Evolutionary conservation across 2,888 invertebrate species (phyloP), one percentile per base, ranked within the genome.

Genomic region (Gastracanthus pulcherrimus): DNA sequence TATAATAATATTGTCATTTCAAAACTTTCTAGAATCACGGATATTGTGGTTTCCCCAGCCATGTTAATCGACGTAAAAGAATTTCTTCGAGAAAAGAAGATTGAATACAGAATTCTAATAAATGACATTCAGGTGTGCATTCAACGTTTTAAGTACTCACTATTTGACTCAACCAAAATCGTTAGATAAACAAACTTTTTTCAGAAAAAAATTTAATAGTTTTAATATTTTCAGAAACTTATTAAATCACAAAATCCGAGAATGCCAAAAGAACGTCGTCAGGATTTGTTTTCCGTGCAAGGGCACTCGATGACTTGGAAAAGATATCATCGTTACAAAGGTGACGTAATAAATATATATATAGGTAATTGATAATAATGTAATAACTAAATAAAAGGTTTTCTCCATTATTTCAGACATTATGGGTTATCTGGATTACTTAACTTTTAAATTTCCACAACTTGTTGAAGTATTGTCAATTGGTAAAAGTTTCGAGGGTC

Each of bases 41-140:
- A 97, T 88, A 92, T 97, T 4, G 93, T 97, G 69, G 94, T 97
- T 13, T 94, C 96, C 0, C 96, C 96, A 1, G 94, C 94, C 81
- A 92, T 95, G 76, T 91, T 94, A 2, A 89, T 88, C 3, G 94
- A 94, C 76, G 92, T 95, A 3, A 94, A 94, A 86, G 93, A 93
- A 58, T 93, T 93, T 87, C 91, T 96, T 4, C 93, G 93, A 79
- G 93, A 94, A 16, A 93, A 93, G 82, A 93, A 93, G 58, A 94
- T 96, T 41, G 93, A 94, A 69, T 95, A 93, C 84, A 94, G 94
- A 84, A 93, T 96, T 0, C 92, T 96, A 38, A 95, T 96, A 86
- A 94, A 94, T 88, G 96, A 96, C 89, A 93, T 96, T 36, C 95
- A 96, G 93, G 94, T 94, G 85, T 45, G 29, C 55, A 26, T 38